These are phyloP conservation scores for Cynodonichthys magdalenae DNA, from an alignment of 2,797 vertebrate genomes.

Conservation along the genomic window DNA sequence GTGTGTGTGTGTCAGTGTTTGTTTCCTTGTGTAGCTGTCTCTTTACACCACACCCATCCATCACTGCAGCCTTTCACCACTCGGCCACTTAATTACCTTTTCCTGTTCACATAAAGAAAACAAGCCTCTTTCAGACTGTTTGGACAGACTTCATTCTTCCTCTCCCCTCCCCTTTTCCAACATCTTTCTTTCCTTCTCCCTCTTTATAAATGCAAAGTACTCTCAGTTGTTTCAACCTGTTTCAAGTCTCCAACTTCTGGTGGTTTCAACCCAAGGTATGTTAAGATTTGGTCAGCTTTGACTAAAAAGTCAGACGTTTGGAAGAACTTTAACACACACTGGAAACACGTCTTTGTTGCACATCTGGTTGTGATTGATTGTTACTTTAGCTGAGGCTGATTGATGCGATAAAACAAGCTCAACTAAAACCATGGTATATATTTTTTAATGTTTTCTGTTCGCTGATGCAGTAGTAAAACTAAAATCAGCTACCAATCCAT, in stretches of 20 bases:
- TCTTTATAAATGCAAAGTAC: conserved; percentile 28
- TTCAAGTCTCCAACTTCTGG: background rate
- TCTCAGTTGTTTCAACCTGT: conserved; percentile 6
- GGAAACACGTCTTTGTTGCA: conserved; percentile 37
- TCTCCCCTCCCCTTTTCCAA: conserved; percentile 17
- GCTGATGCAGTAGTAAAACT: conserved; percentile 3
- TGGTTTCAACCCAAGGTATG: conserved; percentile 51
- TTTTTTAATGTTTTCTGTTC: too few relatives aligned
- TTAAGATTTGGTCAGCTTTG: conserved; percentile 67
- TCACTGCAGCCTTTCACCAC: conserved; percentile 75
- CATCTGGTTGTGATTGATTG: conserved; percentile 10
- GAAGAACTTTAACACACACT: conserved; percentile 29
- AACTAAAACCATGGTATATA: background rate
- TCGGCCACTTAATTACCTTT: conserved; percentile 80
- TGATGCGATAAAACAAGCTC: conserved; percentile 11
- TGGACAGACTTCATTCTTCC: conserved; percentile 70
- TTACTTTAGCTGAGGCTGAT: conserved; percentile 12
- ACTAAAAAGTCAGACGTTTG: conserved; percentile 21
- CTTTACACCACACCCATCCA: conserved; percentile 71
- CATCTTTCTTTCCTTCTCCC: conserved; percentile 20
- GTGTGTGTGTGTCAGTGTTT: conserved; percentile 15
- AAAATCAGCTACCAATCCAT: conserved; percentile 34
- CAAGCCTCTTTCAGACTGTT: conserved; percentile 78
- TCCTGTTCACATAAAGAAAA: conserved; percentile 81
- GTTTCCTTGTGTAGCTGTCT: conserved; percentile 34